Evolutionary conservation across 2,113 vertebrate genomes (phyloP).

Genomic region (Helogale parvula): DNA sequence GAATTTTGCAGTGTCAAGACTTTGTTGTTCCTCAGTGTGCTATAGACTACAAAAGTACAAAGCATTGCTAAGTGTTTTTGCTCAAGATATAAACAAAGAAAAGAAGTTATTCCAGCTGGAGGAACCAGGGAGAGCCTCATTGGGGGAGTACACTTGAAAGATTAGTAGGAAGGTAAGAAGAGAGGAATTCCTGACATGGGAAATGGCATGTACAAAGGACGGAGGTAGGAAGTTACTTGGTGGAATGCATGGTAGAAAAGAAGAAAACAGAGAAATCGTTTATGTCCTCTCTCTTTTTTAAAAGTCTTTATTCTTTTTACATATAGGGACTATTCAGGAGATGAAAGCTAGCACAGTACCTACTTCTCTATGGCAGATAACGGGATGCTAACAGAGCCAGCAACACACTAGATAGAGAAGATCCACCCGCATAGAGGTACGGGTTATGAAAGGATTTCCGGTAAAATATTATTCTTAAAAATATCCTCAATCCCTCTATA

Average conservation of each 20-base stretch:
- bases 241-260: not conserved
- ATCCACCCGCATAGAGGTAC: not conserved
- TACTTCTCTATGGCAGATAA: not conserved
- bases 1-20: not conserved
- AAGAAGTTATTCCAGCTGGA: not conserved
- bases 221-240: not conserved
- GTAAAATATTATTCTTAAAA: not conserved
- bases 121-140: not conserved
- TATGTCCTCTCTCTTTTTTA: not conserved
- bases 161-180: not conserved
- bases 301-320: slow-evolving; percentile 13
- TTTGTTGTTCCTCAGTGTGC: not conserved
- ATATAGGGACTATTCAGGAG: not conserved
- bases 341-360: not conserved
- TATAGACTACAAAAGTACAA: not conserved
- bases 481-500: not conserved
- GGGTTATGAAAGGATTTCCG: slow-evolving; percentile 9
- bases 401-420: not conserved
- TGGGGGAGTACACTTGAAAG: not conserved
- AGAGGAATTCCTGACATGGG: not conserved
- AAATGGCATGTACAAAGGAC: not conserved
- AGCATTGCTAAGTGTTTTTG: not conserved
- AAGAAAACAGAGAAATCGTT: not conserved
- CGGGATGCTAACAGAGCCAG: not conserved
- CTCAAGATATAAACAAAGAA: not conserved